Base-by-base conservation (phyloP, 2,797 vertebrate species). In the Micromesistius poutassou region DNA sequence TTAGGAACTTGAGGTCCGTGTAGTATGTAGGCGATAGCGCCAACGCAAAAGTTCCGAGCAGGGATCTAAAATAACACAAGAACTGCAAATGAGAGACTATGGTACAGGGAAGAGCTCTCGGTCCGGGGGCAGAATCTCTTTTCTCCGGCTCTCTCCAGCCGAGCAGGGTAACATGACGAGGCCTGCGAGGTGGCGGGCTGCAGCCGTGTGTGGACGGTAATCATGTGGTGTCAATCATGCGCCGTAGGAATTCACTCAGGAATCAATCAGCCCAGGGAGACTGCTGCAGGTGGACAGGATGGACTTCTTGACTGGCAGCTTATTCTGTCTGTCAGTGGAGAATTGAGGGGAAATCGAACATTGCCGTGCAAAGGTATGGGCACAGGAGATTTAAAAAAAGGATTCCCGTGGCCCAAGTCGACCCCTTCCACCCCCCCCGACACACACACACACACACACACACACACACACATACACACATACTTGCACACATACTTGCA, bases 151-250 rank as follows among this genome's bases (percentile, higher is more conserved):
- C 35, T 33, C 74, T 68, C 76, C 81, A 79, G 86, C 84, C 77
- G 22, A 2, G 35, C 80, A 82, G 79, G 79, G 74, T 82, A 80
- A 78, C 72, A 76, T 77, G 85, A 87, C 86, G 79, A 79, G 79
- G 79, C 62, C 83, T 74, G 81, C 80, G 82, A 80, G 78, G 74
- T 77, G 89, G 82, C 62, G 77, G 76, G 82, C 80, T 22, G 84
- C 86, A 82, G 87, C 79, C 84, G 82, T 85, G 86, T 82, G 88
- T 89, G 86, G 89, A 84, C 84, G 79, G 88, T 88, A 91, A 91
- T 91, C 89, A 90, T 79, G 75, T 72, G 79, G 79, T 89, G 89
- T 91, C 91, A 89, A 87, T 91, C 90, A 90, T 84, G 77, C 19
- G 82, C 88, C 91, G 81, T 83, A 84, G 87, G 86, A 85, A 81